Percentiles rank a stretch among this genome's conserved stretches.
These are phyloP conservation scores for Prietella phreatophila DNA, from an alignment of 2,113 vertebrate genomes.

Conservation along the genomic window DNA sequence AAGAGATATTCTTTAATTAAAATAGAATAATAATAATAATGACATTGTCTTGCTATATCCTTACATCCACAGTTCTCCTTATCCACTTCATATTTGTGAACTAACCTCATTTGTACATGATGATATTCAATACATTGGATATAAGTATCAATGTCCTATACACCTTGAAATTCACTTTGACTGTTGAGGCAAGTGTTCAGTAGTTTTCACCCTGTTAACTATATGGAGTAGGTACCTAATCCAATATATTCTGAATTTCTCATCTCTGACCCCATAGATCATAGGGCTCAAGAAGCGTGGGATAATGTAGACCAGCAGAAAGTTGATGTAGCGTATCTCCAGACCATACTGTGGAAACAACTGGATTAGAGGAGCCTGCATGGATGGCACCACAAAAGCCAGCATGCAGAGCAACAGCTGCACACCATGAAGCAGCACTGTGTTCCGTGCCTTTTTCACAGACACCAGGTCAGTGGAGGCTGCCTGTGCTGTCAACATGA, in stretches of 20 bases:
- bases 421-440: constrained; percentile 70
- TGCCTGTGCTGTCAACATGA: constrained; percentile 66
- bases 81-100: background rate
- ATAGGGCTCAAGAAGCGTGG: constrained; percentile 75
- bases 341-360: constrained; percentile 66
- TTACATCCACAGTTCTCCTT: background rate
- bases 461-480: constrained; percentile 65
- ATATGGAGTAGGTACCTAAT: constrained; percentile 53
- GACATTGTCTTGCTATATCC: background rate
- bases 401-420: constrained; percentile 77
- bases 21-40: background rate
- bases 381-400: constrained; percentile 73
- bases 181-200: constrained; percentile 36
- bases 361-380: constrained; percentile 71
- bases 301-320: constrained; percentile 75
- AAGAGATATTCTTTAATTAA: background rate
- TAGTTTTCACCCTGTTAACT: constrained; percentile 44
- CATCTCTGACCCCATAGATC: constrained; percentile 74
- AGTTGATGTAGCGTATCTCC: constrained; percentile 76
- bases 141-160: background rate
- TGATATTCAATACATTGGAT: background rate
- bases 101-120: background rate
- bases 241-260: constrained; percentile 73
- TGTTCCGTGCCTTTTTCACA: constrained; percentile 70
- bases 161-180: constrained; percentile 17